Conservation (phyloP, 2,113 vertebrate species). For the Gymnarchus niloticus region DNA sequence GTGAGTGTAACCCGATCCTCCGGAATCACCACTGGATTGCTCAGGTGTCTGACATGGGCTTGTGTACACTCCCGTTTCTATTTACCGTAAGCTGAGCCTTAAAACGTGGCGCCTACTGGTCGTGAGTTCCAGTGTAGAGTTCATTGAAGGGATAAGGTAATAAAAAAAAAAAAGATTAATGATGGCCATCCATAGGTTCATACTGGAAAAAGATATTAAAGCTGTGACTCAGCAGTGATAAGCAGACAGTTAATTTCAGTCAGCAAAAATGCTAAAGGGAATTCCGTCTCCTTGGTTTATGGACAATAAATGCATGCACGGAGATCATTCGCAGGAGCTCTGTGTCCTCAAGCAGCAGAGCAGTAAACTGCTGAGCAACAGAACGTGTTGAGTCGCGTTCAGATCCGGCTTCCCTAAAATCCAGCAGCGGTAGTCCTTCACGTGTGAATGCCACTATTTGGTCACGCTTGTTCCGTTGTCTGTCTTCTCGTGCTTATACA, state of each 20-base stretch:
- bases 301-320: not conserved
- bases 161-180: slow-evolving; percentile 41
- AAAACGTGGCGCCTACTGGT: slow-evolving; percentile 38
- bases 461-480: not conserved
- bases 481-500: not conserved
- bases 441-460: not conserved
- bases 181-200: slow-evolving; percentile 17
- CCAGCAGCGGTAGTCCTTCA: not conserved
- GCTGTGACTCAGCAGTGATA: slow-evolving; percentile 19
- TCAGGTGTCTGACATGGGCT: slow-evolving; percentile 54
- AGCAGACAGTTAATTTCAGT: not conserved
- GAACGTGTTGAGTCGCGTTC: too few species aligned
- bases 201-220: not conserved
- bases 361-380: not conserved
- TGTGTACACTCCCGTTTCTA: slow-evolving; percentile 50
- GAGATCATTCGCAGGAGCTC: not conserved
- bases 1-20: slow-evolving; percentile 42
- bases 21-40: slow-evolving; percentile 47
- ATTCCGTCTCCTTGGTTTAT: not conserved
- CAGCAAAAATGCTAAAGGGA: not conserved
- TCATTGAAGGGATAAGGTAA: slow-evolving; percentile 36
- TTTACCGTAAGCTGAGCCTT: slow-evolving; percentile 43
- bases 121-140: slow-evolving; percentile 47
- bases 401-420: not conserved
- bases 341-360: not conserved